Percentiles rank a stretch among this genome's conserved stretches.
phyloP scores from a whole-genome alignment of 2,888 invertebrate species.

The Tachina grossa region DNA sequence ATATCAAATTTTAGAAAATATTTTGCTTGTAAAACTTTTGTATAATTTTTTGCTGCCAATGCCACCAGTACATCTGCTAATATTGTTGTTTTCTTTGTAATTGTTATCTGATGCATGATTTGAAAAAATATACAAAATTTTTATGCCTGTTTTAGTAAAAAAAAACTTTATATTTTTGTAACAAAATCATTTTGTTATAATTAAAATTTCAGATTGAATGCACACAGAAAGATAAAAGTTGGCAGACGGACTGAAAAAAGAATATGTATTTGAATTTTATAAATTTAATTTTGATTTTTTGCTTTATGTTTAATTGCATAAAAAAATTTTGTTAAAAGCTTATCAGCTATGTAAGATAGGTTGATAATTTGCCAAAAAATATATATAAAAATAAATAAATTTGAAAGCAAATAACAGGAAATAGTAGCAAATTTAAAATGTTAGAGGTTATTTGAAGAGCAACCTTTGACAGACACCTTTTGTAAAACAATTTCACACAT shows the following conservation, averaged over 20 bases:
- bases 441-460: neutral
- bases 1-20: neutral
- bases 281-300: conserved; percentile 38
- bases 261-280: conserved; percentile 11
- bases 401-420: neutral
- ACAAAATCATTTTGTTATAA: conserved; percentile 65
- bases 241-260: neutral
- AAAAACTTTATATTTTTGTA: conserved; percentile 2
- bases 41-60: too few species aligned
- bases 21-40: neutral
- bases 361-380: neutral
- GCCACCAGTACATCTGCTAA: neutral
- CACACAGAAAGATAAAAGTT: conserved; percentile 51
- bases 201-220: conserved; percentile 70
- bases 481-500: neutral
- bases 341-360: neutral
- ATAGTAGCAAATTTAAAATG: neutral
- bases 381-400: neutral
- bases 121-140: conserved; percentile 15
- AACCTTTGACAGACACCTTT: neutral
- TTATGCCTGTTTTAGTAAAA: conserved; percentile 13
- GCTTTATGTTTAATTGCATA: neutral
- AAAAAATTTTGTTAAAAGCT: neutral
- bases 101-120: conserved; percentile 69
- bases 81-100: conserved; percentile 52